These are phyloP conservation scores for Stegophylla sp. DNA, from an alignment of 2,888 invertebrate species.

Conservation along the genomic window DNA sequence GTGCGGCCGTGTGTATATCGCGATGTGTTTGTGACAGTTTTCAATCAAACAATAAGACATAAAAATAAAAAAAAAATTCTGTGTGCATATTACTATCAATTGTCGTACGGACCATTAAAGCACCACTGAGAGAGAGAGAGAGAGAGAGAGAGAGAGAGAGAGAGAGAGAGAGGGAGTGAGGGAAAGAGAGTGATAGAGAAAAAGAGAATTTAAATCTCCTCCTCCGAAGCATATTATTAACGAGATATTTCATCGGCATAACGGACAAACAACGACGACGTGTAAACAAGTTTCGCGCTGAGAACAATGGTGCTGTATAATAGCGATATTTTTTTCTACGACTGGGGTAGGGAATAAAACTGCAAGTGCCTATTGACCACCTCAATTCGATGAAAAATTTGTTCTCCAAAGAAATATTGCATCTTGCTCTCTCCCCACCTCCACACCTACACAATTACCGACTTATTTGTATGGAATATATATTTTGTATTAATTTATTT, in stretches of 20 bases:
- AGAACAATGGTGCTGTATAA: too few relatives aligned
- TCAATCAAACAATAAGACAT: not conserved
- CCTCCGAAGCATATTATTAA: not conserved
- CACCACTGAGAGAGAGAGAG: not conserved
- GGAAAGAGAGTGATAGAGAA: not conserved
- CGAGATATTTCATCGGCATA: not conserved
- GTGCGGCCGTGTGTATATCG: not conserved
- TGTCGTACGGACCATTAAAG: not conserved
- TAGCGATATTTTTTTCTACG: too few relatives aligned
- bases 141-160: not conserved
- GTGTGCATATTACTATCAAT: not conserved
- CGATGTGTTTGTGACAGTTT: not conserved
- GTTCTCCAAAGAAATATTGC: too few relatives aligned
- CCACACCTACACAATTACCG: too few relatives aligned
- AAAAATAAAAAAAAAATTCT: not conserved
- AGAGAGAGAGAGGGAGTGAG: too few relatives aligned
- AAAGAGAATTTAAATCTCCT: conserved; percentile 2
- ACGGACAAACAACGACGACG: not conserved
- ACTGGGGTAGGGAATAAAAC: too few relatives aligned
- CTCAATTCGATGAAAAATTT: too few relatives aligned
- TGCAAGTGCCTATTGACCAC: too few relatives aligned
- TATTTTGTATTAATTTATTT: too few relatives aligned
- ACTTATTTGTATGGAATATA: too few relatives aligned
- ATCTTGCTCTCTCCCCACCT: too few relatives aligned
- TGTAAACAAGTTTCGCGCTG: not conserved